Base-by-base conservation (phyloP, 2,113 vertebrate genomes). In the Furnarius figulus region DNA sequence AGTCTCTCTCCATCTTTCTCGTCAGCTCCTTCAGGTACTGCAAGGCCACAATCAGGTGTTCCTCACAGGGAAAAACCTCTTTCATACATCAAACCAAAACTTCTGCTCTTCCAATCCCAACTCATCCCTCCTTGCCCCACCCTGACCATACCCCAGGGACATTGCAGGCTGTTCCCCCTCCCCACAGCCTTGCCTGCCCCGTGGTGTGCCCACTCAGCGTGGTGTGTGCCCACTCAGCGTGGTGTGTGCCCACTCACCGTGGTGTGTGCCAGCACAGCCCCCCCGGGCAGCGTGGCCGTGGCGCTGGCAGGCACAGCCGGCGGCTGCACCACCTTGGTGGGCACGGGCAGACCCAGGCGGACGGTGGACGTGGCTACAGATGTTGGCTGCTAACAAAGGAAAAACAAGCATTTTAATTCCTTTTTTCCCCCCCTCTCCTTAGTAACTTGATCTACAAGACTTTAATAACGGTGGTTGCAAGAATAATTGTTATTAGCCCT, bases 261-360 rank as follows among this genome's bases (percentile, higher is more conserved):
- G 89, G 83, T 79, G 80, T 97, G 97, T 2, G 98, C 52, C 6
- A 98, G 96, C 56, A 97, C 93, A 19, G 97, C 96, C 62, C 96
- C 96, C 76, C 94, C 98, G 67, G 98, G 98, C 56, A 98, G 97
- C 59, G 98, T 87, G 23, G 96, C 96, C 1, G 76, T 7, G 31
- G 83, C 83, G 24, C 96, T 97, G 92, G 90, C 92, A 39, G 97
- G 94, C 21, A 97, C 92, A 5, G 96, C 95, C 10, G 98, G 89
- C 24, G 98, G 95, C 2, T 96, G 98, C 52, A 96, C 98, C 96
- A 98, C 97, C 97, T 98, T 99, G 96, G 98, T 97, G 47, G 97
- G 98, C 86, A 96, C 80, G 0, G 96, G 96, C 16, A 97, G 95
- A 12, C 96, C 96, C 18, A 97, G 73, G 65, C 96, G 93, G 5